Evolutionary conservation across 2,797 vertebrate species (phyloP), one percentile per base, ranked within the genome.

Genomic region (Heteromormyrus szaboi): DNA sequence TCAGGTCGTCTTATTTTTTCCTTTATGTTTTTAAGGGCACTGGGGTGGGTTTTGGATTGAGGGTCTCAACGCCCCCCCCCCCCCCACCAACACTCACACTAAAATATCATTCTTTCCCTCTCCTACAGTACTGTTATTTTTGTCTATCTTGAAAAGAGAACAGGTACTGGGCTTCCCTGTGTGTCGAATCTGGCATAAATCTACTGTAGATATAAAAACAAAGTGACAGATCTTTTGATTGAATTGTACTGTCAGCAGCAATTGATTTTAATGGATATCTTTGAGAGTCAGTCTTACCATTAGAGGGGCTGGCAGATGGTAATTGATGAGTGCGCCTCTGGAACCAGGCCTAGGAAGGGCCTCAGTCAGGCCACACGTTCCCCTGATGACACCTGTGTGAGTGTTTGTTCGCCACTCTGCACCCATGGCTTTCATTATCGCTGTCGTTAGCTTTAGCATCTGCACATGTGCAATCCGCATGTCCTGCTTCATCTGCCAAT

Each of bases 21-120:
- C 22, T 51, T 33, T 94, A 92, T 91, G 93, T 95, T 94, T 93
- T 93, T 94, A 93, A 91, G 93, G 92, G 88, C 29, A 4, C 29
- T 29, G 93, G 91, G 91, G 90, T 91, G 91, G 90, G 90, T 90
- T 87, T 87, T 92, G 91, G 92, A 91, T 12, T 46, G 92, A 91
- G 90, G 91, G 91, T 90, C 91, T 89, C 89, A 88, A 90, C 90
- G 91, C 29, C 90, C 88, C 46, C 65, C 88, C 46, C 65, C 65
- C 91, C 88, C 87, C 81, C 46, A 85, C 91, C 89, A 91, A 68
- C 84, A 89, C 84, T 72, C 62, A 72, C 84, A 54, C 48, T 54
- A 37, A 54, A 83, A 33, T 53, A 22, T 88, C 88, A 87, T 88
- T 90, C 76, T 65, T 22, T 85, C 46, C 65, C 54, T 51, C 29